These are phyloP conservation scores for Thamnophis elegans DNA, from an alignment of 2,797 vertebrate species.

Conservation along the genomic window DNA sequence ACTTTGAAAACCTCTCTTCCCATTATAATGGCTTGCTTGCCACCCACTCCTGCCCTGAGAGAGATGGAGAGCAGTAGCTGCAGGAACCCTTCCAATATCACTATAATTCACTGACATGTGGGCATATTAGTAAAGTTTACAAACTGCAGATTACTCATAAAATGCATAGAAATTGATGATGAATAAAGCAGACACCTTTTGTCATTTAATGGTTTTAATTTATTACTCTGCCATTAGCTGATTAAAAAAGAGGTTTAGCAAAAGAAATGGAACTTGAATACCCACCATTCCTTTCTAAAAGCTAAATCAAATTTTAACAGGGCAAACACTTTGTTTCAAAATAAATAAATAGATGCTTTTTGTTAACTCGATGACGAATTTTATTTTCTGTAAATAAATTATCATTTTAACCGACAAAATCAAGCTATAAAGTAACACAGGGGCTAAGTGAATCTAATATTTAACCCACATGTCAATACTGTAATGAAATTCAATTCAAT, in stretches of 20 bases:
- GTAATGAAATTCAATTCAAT: not conserved
- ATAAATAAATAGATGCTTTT: constrained; percentile 33
- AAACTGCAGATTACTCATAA: not conserved
- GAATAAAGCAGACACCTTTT: constrained; percentile 18
- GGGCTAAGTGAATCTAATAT: not conserved
- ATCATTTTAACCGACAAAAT: constrained; percentile 15
- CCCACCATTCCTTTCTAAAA: not conserved
- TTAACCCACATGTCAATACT: not conserved
- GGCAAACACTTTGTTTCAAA: constrained; percentile 13
- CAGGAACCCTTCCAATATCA: not conserved
- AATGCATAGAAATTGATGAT: not conserved
- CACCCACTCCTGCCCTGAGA: not conserved
- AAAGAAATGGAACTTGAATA: not conserved
- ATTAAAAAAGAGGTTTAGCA: not conserved
- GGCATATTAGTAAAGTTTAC: not conserved
- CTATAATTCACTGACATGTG: not conserved
- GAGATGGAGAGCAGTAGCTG: not conserved
- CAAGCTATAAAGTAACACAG: not conserved
- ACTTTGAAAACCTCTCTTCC: not conserved
- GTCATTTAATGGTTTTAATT: not conserved
- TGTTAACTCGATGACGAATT: constrained; percentile 9
- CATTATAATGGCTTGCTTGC: not conserved
- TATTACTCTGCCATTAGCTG: not conserved
- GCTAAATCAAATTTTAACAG: not conserved
- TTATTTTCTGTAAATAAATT: not conserved